phyloP scores from a whole-genome alignment of 2,888 invertebrate genomes.

The Charanyca ferruginea region DNA sequence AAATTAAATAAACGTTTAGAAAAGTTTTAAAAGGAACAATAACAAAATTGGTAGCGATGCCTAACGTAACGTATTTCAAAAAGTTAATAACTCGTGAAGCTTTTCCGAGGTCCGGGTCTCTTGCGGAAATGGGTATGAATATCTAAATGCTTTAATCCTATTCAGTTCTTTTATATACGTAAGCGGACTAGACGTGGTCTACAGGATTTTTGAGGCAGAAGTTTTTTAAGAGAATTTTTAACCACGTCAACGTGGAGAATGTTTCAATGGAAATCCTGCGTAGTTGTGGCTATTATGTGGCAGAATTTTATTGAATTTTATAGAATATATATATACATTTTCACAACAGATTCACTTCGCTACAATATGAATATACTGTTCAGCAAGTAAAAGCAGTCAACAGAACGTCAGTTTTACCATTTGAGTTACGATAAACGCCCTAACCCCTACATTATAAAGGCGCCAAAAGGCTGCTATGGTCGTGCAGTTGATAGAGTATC shows the following conservation, averaged over 20 bases:
- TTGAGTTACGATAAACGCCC: no score
- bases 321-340: no score
- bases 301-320: constrained; percentile 1
- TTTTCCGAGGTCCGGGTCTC: constrained; percentile 45
- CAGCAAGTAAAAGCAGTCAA: no score
- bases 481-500: neutral
- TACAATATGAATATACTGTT: neutral
- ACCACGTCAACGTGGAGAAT: neutral
- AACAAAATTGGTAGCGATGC: constrained; percentile 14
- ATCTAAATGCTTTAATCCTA: constrained; percentile 60
- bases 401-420: no score
- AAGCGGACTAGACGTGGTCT: constrained; percentile 43
- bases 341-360: no score
- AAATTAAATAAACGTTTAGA: constrained; percentile 19
- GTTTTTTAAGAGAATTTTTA: no score
- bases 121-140: constrained; percentile 46
- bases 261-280: constrained; percentile 9
- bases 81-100: constrained; percentile 65
- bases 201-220: constrained; percentile 24
- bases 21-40: constrained; percentile 26
- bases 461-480: neutral
- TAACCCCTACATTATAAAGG: no score
- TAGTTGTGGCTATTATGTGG: constrained; percentile 16
- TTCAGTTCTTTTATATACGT: constrained; percentile 44
- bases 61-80: constrained; percentile 25